Conservation (phyloP, 1,140 invertebrate species). For the Choristoneura fumiferana region DNA sequence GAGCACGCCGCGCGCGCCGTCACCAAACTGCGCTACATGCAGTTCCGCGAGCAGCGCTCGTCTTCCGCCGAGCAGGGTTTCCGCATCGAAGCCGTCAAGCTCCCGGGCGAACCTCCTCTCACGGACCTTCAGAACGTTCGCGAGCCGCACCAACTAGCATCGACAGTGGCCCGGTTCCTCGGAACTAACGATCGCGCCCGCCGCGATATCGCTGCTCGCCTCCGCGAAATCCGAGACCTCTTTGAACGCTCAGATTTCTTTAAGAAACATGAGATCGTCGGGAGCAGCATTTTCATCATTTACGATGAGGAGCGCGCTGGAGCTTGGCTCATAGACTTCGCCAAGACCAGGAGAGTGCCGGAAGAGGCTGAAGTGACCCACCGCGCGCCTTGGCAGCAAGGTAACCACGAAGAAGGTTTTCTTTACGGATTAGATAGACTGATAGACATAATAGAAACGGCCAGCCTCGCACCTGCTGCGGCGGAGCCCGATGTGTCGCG, state of each 20-base stretch:
- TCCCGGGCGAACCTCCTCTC: constrained; percentile 85
- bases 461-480: constrained; percentile 42
- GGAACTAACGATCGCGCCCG: constrained; percentile 82
- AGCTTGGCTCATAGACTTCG: constrained; percentile 98
- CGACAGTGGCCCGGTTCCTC: constrained; percentile 89
- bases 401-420: constrained; percentile 97
- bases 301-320: constrained; percentile 92
- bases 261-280: constrained; percentile 94
- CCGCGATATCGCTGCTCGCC: constrained; percentile 84
- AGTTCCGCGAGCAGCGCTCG: constrained; percentile 95
- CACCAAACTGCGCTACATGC: constrained; percentile 96
- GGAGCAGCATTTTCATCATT: constrained; percentile 96
- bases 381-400: constrained; percentile 88
- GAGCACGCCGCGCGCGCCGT: constrained; percentile 89
- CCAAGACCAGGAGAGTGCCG: constrained; percentile 91
- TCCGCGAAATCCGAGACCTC: constrained; percentile 87
- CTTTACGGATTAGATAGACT: constrained; percentile 94
- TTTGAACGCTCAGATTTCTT: constrained; percentile 95
- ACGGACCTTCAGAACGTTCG: constrained; percentile 89
- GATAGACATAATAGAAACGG: constrained; percentile 73
- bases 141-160: constrained; percentile 86
- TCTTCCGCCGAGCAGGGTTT: constrained; percentile 96
- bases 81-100: constrained; percentile 96
- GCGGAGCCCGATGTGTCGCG: constrained; percentile 66
- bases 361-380: constrained; percentile 86